phyloP scores from a whole-genome alignment of 2,797 vertebrate genomes.

The Megaceryle alcyon region DNA sequence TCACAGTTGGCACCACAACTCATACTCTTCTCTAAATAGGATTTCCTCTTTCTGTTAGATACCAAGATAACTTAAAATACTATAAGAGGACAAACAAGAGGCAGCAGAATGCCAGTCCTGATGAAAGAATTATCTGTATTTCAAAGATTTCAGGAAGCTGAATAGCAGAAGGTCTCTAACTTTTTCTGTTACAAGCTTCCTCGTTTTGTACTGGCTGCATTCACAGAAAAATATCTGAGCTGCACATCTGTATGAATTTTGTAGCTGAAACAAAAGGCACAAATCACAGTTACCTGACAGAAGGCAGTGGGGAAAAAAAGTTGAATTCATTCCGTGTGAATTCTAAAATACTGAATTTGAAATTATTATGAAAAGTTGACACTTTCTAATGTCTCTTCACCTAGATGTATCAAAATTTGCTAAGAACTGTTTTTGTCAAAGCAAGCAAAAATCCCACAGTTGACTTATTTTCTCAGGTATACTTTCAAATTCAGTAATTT shows the following conservation, averaged over 20 bases:
- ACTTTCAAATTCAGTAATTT: background rate
- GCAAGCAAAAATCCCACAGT: background rate
- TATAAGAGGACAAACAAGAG: background rate
- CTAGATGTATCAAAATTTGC: background rate
- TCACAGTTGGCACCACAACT: background rate
- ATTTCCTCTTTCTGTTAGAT: background rate
- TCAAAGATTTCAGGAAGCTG: background rate
- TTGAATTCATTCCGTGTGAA: background rate
- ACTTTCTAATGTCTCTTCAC: background rate
- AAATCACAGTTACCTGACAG: slow-evolving; percentile 2
- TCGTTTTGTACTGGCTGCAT: background rate
- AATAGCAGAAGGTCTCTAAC: background rate
- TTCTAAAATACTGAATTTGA: background rate
- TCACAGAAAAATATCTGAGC: slow-evolving; percentile 5
- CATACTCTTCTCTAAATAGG: background rate
- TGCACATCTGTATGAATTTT: background rate
- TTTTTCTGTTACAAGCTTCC: background rate
- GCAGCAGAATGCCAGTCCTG: background rate
- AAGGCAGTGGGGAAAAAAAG: background rate
- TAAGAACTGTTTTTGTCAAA: background rate
- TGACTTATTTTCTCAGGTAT: background rate
- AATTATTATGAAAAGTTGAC: background rate
- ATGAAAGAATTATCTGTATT: background rate
- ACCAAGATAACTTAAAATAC: background rate
- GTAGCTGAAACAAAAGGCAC: slow-evolving; percentile 25